Evolutionary conservation across 2,888 invertebrate species (phyloP), one percentile per base, ranked within the genome.

Genomic region (Ochropleura leucogaster): DNA sequence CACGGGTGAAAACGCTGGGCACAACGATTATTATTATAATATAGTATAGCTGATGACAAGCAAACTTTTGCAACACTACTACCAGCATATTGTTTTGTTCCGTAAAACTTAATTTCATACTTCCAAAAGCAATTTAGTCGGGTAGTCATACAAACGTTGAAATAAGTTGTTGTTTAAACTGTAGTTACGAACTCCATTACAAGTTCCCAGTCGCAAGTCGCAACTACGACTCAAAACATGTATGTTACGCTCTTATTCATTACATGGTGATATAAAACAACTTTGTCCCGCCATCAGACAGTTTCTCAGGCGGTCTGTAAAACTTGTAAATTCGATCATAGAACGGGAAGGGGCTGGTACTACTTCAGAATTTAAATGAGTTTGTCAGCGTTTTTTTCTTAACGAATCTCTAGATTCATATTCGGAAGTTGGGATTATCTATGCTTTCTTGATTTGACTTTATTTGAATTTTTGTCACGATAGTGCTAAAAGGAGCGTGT

Each of bases 301-400:
- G 72, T 84, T 84, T 70, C 67, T 82, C 57, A 62, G 79, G 49
- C 64, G 65, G 16, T 53, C 51, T 51, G 64, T 72, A 70, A 84
- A 84, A 80, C 85, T 84, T 72, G 57, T 76, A 68, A 82, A 82
- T 72, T 67, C 49, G 67, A 80, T 82, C 76, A 82, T 70, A 70
- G 76, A 71, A 69, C 66, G 67, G 65, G 44, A 68, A 80, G 76
- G 67, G 60, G 44, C 55, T 69, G 44, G 57, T 70, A 72, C 67
- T 60, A 20, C 69, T 80, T 70, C 68, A n/a, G 84, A 83, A 85
- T 83, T 83, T 69, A 72, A 79, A 84, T 72, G 68, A 74, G 64
- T 42, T 72, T 67, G 47, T 63, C 62, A 49, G 64, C 59, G 59
- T 72, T 80, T 70, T 71, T 84, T 84, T 75, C 12, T 16, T 18